These are phyloP conservation scores for Eciton burchellii DNA, from an alignment of 1,140 invertebrate species.

Conservation along the genomic window DNA sequence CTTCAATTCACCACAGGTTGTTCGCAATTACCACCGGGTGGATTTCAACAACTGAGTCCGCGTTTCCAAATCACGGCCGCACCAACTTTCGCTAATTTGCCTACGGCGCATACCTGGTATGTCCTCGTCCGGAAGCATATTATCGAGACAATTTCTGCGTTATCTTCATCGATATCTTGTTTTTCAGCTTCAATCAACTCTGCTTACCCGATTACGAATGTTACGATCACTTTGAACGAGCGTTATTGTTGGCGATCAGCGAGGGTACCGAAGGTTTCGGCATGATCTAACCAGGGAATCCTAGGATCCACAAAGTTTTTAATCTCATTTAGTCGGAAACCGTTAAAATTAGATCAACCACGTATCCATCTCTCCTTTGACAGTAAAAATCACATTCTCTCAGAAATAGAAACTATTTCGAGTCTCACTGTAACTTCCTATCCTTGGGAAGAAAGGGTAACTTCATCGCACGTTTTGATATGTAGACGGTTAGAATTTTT, in stretches of 20 bases:
- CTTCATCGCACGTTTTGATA: conserved; percentile 64
- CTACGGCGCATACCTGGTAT: conserved; percentile 97
- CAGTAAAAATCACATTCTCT: conserved; percentile 15
- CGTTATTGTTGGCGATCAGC: conserved; percentile 95
- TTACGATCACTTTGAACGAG: conserved; percentile 97
- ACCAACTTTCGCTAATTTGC: conserved; percentile 95
- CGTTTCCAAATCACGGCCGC: conserved; percentile 96
- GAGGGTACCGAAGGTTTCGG: conserved; percentile 98
- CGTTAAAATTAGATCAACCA: conserved; percentile 34
- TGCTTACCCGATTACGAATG: conserved; percentile 97
- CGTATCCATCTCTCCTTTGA: conserved; percentile 30
- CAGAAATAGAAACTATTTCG: conserved; percentile 15
- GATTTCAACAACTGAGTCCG: conserved; percentile 94
- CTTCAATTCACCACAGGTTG: conserved; percentile 98
- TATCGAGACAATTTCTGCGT: not conserved
- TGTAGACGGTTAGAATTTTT: conserved; percentile 31
- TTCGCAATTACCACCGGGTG: conserved; percentile 95
- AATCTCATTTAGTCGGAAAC: conserved; percentile 50
- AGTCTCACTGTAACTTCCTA: conserved; percentile 16
- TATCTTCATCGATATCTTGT: conserved; percentile 44
- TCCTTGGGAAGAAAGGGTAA: not conserved
- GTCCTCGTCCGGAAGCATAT: conserved; percentile 40
- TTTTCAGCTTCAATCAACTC: conserved; percentile 96
- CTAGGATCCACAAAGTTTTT: conserved; percentile 46
- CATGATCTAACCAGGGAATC: conserved; percentile 89